phyloP scores from a whole-genome alignment of 2,797 vertebrate species.

The Phoebastria nigripes region DNA sequence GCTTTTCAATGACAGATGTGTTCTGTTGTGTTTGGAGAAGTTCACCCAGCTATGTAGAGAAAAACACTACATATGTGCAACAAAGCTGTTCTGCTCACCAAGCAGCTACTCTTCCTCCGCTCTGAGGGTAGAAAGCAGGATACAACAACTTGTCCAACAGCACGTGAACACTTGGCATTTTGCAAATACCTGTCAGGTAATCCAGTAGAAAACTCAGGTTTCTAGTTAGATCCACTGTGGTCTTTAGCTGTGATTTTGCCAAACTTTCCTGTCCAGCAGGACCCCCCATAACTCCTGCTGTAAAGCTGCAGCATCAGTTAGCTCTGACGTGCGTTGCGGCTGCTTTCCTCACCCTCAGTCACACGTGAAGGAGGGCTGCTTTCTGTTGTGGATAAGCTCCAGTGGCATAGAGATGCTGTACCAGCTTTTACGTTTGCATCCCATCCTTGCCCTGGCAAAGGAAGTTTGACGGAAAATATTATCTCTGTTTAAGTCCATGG shows the following conservation, averaged over 20 bases:
- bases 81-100: background rate
- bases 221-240: background rate
- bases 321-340: background rate
- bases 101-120: background rate
- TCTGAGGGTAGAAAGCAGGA: background rate
- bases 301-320: background rate
- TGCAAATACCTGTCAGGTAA: background rate
- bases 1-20: background rate
- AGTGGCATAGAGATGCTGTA: accelerated
- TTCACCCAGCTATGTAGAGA: background rate
- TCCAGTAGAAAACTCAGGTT: background rate
- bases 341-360: background rate
- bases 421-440: background rate
- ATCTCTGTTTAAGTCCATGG: background rate
- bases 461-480: accelerated
- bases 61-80: accelerated
- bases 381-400: background rate
- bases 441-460: background rate
- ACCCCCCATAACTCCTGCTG: accelerated
- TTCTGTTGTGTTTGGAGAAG: background rate
- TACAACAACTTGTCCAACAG: background rate
- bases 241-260: background rate
- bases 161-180: accelerated
- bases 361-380: background rate
- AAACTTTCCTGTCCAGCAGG: background rate